Base-by-base conservation (phyloP, 1,140 invertebrate genomes). In the Colletes latitarsis region DNA sequence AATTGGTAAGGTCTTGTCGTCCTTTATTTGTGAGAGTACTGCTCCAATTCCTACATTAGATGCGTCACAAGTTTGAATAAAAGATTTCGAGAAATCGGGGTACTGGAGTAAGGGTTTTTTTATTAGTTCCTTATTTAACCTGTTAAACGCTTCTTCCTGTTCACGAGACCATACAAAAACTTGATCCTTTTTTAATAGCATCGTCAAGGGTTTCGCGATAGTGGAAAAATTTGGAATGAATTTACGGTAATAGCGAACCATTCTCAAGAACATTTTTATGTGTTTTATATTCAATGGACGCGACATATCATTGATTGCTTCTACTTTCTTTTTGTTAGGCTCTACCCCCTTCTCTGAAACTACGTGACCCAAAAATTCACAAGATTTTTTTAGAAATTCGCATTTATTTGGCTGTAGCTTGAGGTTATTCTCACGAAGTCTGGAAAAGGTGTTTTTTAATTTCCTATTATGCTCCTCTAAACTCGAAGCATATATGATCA, bases 231-330 rank as follows among this genome's bases (percentile, higher is more conserved):
- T 41, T 39, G 30, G 30, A n/a, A 64, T 64, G 9, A 74, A 74
- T 64, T 58, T 74, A 0, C 72, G n/a, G 12, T 74, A 74, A n/a
- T n/a, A 52, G 39, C 72, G 60, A 6, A n/a, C n/a, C 14, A 74
- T 39, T 39, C 72, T 43, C 6, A 74, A n/a, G 15, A 74, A 74
- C 21, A 62, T 57, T 63, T 66, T 63, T 19, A 75, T 53, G 39
- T 64, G 39, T 41, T 77, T 68, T 58, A 12, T 3, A 19, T 62
- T 75, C 14, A 9, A 4, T 4, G 62, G 60, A 14, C 9, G 30
- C 10, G 71, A 14, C 15, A 63, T 39, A 14, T 62, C 9, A 3
- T 46, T 1, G 19, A 74, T 60, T 43, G 58, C 41, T 15, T 49
- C n/a, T 2, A 74, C 39, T 10, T 74, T 74, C 1, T 6, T 39